These are phyloP conservation scores for Stenodema calcarata DNA, from an alignment of 2,888 invertebrate species.

Conservation along the genomic window DNA sequence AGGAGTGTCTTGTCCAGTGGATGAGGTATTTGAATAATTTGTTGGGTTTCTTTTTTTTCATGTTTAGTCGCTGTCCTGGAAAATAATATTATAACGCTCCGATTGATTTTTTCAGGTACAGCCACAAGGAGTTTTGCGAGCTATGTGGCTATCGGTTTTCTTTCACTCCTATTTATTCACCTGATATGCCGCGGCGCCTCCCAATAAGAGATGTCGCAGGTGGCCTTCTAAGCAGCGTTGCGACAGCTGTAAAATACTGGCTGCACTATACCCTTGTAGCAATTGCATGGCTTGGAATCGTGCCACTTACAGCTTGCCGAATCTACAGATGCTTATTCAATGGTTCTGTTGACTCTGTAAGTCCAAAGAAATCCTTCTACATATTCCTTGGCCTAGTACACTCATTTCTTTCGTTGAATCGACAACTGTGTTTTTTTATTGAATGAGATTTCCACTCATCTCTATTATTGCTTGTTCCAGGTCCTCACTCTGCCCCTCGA, in stretches of 20 bases:
- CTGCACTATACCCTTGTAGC: slow-evolving; percentile 96
- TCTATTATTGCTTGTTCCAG: slow-evolving; percentile 58
- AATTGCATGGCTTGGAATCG: slow-evolving; percentile 95
- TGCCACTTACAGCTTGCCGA: slow-evolving; percentile 94
- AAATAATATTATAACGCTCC: neutral
- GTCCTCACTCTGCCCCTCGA: slow-evolving; percentile 85
- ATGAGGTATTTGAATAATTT: slow-evolving; percentile 68
- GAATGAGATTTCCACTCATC: neutral
- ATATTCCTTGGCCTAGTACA: too few relatives aligned
- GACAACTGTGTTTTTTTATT: too few relatives aligned
- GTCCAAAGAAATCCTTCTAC: neutral
- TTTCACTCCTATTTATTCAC: slow-evolving; percentile 99
- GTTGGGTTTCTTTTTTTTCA: neutral
- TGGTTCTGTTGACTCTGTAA: slow-evolving; percentile 82
- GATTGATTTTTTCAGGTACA: slow-evolving; percentile 67
- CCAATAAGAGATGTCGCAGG: slow-evolving; percentile 91
- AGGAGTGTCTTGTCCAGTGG: slow-evolving; percentile 98
- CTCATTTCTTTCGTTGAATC: too few relatives aligned
- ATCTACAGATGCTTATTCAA: slow-evolving; percentile 93
- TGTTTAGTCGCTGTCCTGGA: neutral
- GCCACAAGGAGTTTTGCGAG: slow-evolving; percentile 98
- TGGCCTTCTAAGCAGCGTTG: slow-evolving; percentile 86
- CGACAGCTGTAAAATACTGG: slow-evolving; percentile 95
- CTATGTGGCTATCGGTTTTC: slow-evolving; percentile 93
- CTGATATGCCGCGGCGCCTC: slow-evolving; percentile 98